Percentiles rank a stretch among this genome's conserved stretches.
These are phyloP conservation scores for Recurvirostra avosetta DNA, from an alignment of 2,113 vertebrate species.

Conservation along the genomic window DNA sequence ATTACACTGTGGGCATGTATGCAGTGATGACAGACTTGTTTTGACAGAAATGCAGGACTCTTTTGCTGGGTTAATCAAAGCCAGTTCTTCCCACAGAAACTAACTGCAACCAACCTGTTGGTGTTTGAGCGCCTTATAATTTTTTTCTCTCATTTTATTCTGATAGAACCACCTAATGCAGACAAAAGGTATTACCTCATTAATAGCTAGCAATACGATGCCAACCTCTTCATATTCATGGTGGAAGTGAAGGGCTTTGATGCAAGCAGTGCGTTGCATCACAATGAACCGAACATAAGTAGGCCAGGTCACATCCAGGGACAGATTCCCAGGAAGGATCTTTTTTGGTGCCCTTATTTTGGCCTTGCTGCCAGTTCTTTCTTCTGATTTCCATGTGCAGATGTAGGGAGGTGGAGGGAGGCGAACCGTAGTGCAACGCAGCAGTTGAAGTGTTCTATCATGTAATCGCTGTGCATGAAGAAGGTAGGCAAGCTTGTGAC, in stretches of 20 bases:
- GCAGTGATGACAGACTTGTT: neutral
- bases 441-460: neutral
- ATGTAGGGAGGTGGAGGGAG: neutral
- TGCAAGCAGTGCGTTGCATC: neutral
- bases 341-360: neutral
- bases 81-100: neutral
- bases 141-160: neutral
- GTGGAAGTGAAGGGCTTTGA: neutral
- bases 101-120: neutral
- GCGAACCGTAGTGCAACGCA: neutral
- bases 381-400: neutral
- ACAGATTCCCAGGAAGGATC: neutral
- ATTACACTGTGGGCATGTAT: neutral
- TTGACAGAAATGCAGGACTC: neutral
- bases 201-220: neutral
- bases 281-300: neutral
- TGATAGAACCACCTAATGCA: neutral
- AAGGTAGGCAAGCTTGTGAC: neutral
- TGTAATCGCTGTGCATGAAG: neutral
- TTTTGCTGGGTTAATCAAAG: neutral
- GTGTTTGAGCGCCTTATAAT: neutral
- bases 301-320: neutral
- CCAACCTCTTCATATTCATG: neutral
- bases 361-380: neutral
- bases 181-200: neutral